These are phyloP conservation scores for Hyppa rectilinea DNA, from an alignment of 2,888 invertebrate genomes.

Conservation along the genomic window DNA sequence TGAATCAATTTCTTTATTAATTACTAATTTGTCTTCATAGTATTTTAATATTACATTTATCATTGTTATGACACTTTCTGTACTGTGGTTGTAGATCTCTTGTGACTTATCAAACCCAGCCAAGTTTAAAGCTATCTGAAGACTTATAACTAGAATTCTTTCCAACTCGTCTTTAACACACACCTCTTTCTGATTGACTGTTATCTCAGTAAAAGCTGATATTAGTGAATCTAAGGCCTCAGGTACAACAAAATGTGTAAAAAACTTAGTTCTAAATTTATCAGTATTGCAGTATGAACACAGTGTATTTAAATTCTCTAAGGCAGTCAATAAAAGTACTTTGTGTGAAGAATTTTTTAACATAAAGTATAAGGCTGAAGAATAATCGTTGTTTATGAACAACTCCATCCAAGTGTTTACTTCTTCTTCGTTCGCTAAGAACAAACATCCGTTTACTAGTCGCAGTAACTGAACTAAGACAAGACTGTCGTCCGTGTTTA, in stretches of 20 bases:
- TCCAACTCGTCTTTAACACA: slow-evolving; percentile 80
- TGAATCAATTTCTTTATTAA: slow-evolving; percentile 81
- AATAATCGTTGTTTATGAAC: slow-evolving; percentile 87
- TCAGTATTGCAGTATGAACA: slow-evolving; percentile 85
- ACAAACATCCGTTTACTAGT: slow-evolving; percentile 91
- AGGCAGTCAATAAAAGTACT: slow-evolving; percentile 89
- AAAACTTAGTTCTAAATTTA: slow-evolving; percentile 76
- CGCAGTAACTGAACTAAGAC: slow-evolving; percentile 94
- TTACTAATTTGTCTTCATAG: slow-evolving; percentile 81
- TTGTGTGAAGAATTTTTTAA: slow-evolving; percentile 93
- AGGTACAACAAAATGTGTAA: slow-evolving; percentile 78
- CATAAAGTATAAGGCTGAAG: slow-evolving; percentile 92
- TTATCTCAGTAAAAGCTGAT: slow-evolving; percentile 79
- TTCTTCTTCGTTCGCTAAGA: slow-evolving; percentile 81
- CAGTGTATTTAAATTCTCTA: slow-evolving; percentile 91
- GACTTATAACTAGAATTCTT: slow-evolving; percentile 79
- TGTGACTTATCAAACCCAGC: slow-evolving; percentile 81
- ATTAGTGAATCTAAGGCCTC: slow-evolving; percentile 80
- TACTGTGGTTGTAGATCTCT: slow-evolving; percentile 76
- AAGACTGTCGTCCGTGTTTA: slow-evolving; percentile 92
- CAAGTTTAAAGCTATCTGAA: slow-evolving; percentile 82
- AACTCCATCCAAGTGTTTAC: slow-evolving; percentile 86
- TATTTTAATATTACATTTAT: slow-evolving; percentile 79
- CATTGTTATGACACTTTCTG: slow-evolving; percentile 74
- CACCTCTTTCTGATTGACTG: slow-evolving; percentile 74